Base-by-base conservation (phyloP, 2,888 invertebrate species). In the Acleris emargana region DNA sequence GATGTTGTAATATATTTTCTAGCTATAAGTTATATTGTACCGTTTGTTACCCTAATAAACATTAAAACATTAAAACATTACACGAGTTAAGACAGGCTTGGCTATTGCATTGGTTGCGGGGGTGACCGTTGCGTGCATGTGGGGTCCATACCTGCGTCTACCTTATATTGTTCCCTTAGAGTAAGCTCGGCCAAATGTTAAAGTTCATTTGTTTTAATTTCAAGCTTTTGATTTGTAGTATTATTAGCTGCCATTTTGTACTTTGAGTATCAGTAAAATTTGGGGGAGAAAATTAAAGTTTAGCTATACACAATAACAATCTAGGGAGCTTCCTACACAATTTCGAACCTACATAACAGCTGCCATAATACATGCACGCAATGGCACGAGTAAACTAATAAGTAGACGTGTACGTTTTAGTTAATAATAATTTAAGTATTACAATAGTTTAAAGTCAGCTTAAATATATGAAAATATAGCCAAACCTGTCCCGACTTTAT, bases 111-210 rank as follows among this genome's bases (percentile, higher is more conserved):
- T 62, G 43, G 9, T 42, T 16, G 50, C 7, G 22, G 17, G 54
- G 49, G 63, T 73, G 42, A 71, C 71, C 73, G 71, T 80, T 86
- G 85, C 86, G 86, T 83, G 85, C 83, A 84, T 77, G 81, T 67
- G 68, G 60, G 76, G 79, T 78, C 82, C 76, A 78, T 68, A 75
- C 74, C 75, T 75, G 73, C 69, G 76, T 76, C 79, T 86, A 87
- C 78, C 80, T 86, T 86, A 86, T 84, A 88, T 91, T 91, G 91
- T 88, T 91, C 91, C 91, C 91, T 83, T 82, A 83, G 78, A 84
- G 80, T 91, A 91, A 91, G 91, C 91, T 90, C 91, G 84, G 85
- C 88, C 85, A 83, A 90, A 87, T 78, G 75, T 70, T 74, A 67
- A 73, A 72, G 73, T 69, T 70, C 70, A 76, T 72, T 76, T 75